phyloP scores from a whole-genome alignment of 1,140 invertebrate genomes.

The Aphidius gifuensis region DNA sequence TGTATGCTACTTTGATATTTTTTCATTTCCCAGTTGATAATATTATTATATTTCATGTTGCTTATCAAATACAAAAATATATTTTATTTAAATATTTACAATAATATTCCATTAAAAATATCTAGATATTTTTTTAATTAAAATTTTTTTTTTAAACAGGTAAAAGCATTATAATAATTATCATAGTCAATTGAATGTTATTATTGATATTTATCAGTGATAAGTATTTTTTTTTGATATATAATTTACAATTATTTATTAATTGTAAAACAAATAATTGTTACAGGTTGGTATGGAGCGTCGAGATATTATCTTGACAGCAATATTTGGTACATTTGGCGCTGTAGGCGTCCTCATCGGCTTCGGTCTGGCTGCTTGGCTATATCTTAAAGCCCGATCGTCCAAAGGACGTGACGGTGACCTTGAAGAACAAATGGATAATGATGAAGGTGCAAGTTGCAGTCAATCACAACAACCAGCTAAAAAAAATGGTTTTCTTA shows the following conservation, averaged over 20 bases:
- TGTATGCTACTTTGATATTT: no score
- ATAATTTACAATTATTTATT: no score
- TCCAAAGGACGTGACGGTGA: constrained; percentile 46
- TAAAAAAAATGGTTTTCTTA: constrained; percentile 68
- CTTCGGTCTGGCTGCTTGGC: constrained; percentile 51
- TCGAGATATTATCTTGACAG: constrained; percentile 53
- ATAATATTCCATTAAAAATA: no score
- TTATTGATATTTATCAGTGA: no score
- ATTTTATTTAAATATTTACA: no score
- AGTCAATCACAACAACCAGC: constrained; percentile 31
- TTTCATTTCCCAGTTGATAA: no score
- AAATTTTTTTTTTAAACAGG: no score
- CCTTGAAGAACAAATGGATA: constrained; percentile 43
- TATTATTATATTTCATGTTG: no score
- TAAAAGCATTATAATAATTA: no score
- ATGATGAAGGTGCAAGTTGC: constrained; percentile 30
- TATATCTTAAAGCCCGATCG: constrained; percentile 49
- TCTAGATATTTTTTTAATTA: no score
- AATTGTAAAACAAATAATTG: constrained; percentile 9
- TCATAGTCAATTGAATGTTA: no score
- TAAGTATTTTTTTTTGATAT: not conserved
- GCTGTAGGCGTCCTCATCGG: constrained; percentile 50
- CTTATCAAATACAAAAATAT: no score
- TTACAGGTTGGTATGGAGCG: constrained; percentile 55
- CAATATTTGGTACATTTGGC: constrained; percentile 53